phyloP scores from a whole-genome alignment of 2,113 vertebrate genomes.

The Tychaedon coryphoeus region DNA sequence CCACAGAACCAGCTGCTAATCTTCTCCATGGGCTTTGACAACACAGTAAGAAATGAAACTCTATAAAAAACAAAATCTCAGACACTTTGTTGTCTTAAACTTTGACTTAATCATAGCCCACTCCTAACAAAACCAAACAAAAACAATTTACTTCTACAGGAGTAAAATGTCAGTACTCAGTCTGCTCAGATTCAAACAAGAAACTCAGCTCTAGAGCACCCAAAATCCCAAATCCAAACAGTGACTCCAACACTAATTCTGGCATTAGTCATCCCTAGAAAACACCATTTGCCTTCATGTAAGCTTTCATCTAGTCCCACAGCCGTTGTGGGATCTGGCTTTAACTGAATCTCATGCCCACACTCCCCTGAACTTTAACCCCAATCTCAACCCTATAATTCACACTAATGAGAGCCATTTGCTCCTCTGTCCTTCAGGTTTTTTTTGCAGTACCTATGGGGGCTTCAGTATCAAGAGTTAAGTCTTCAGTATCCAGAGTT shows the following conservation, averaged over 20 bases:
- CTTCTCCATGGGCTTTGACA: background rate
- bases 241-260: background rate
- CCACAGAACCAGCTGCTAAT: background rate
- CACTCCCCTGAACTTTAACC: background rate
- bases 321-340: background rate
- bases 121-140: background rate
- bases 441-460: background rate
- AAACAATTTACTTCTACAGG: background rate
- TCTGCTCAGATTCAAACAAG: background rate
- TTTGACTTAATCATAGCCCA: background rate
- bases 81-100: background rate
- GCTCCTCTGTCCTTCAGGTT: background rate
- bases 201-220: background rate
- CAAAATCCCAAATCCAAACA: background rate
- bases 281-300: background rate
- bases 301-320: background rate
- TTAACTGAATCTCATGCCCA: background rate
- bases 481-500: background rate
- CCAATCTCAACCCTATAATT: background rate
- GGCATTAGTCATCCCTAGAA: background rate
- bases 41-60: background rate
- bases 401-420: background rate
- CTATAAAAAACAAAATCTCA: background rate
- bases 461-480: background rate
- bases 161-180: background rate